Base-by-base conservation (phyloP, 2,888 invertebrate genomes). In the Cyclophora punctaria region DNA sequence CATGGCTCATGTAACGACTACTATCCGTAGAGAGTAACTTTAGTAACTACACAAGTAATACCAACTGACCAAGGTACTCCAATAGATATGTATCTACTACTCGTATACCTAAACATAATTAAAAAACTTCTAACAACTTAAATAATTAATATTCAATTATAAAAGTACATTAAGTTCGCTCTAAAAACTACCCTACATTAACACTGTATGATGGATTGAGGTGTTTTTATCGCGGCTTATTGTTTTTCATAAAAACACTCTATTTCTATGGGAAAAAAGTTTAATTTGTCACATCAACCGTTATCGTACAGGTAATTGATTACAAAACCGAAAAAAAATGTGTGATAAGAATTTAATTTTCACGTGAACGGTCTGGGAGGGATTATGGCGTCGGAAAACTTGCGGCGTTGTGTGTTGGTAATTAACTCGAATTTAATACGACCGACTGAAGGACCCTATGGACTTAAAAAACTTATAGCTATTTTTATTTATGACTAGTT, bases 221-320 rank as follows among this genome's bases (percentile, higher is more conserved):
- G 33, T 40, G 47, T 50, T 67, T 75, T 44, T 78, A 76, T 77
- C 75, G 62, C 50, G 55, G 66, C 62, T 73, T 72, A 74, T 77
- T 78, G 77, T 77, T 78, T 78, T 73, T 72, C 71, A 69, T 73
- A 68, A 75, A 72, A 63, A 48, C 71, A 63, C 59, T 58, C 53
- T 52, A 52, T 49, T 48, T 49, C 35, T 42, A 50, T 34, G 59
- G 62, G 53, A 64, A 73, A 73, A 78, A 74, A 66, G 59, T 64
- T 69, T 74, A 75, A 77, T 77, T 75, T 76, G 72, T 75, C 75
- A 72, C 65, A 63, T 68, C 59, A 68, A 60, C 55, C 51, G 57
- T 66, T 62, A 66, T 65, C 66, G 63, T 44, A 42, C 33, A 44
- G 37, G 55, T 63, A 66, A 66, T 64, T 67, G 67, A 65, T 67